phyloP scores from a whole-genome alignment of 2,888 invertebrate genomes.

The Yponomeuta evonymella region DNA sequence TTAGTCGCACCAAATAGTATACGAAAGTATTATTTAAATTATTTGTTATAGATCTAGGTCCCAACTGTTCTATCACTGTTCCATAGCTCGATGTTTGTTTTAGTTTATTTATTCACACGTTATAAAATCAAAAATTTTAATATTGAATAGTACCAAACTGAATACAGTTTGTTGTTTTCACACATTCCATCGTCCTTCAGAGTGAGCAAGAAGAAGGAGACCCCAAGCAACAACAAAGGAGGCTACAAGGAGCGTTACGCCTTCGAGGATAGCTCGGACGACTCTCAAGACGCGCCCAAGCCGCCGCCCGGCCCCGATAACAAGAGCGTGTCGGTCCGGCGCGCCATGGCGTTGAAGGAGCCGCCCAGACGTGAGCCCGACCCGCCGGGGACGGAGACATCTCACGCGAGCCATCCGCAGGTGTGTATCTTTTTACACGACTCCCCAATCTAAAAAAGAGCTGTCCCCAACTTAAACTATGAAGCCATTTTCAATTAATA shows the following conservation, averaged over 20 bases:
- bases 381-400: slow-evolving; percentile 72
- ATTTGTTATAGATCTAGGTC: too few species aligned
- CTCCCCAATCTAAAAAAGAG: not conserved
- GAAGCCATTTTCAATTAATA: not conserved
- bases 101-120: too few species aligned
- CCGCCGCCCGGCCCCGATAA: slow-evolving; percentile 55
- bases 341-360: slow-evolving; percentile 79
- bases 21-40: too few species aligned
- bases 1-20: too few species aligned
- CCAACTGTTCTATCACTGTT: too few species aligned
- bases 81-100: slow-evolving; percentile 13
- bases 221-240: slow-evolving; percentile 59
- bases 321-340: slow-evolving; percentile 76
- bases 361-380: slow-evolving; percentile 75
- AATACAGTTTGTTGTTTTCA: slow-evolving; percentile 5
- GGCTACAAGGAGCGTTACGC: slow-evolving; percentile 74
- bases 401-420: slow-evolving; percentile 39
- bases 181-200: slow-evolving; percentile 37
- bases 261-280: slow-evolving; percentile 69
- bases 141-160: too few species aligned
- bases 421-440: slow-evolving; percentile 25
- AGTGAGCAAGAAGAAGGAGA: slow-evolving; percentile 76
- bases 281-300: slow-evolving; percentile 58
- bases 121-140: too few species aligned
- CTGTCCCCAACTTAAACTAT: not conserved